A percentile compares a stretch with the other conserved stretches of the same genome.
Conservation (phyloP, 1,140 invertebrate genomes). For the Pseudomyrmex cubaensis region DNA sequence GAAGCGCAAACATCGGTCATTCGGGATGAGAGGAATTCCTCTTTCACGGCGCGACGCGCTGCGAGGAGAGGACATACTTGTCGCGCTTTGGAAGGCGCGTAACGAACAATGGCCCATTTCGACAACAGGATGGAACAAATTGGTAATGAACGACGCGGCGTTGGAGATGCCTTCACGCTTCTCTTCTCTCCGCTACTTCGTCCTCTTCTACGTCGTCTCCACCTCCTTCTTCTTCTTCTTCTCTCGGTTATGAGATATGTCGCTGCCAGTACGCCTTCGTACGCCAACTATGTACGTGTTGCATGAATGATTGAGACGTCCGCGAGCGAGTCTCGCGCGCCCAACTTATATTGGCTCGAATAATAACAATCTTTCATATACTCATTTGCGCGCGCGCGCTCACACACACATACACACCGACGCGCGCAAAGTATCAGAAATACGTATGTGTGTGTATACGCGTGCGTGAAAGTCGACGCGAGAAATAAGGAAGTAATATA, state of each 20-base stretch:
- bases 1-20: constrained; percentile 31
- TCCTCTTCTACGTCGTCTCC: too few relatives aligned
- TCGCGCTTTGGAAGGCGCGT: constrained; percentile 56
- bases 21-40: constrained; percentile 45
- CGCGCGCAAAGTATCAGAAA: constrained; percentile 34
- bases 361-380: constrained; percentile 66
- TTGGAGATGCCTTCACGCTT: constrained; percentile 35
- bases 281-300: constrained; percentile 25
- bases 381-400: constrained; percentile 59
- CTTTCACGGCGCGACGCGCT: constrained; percentile 34
- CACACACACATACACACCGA: background rate
- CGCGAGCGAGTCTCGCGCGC: constrained; percentile 31
- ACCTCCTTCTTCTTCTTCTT: constrained; percentile 49
- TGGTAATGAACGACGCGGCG: constrained; percentile 62
- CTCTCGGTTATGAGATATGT: constrained; percentile 52
- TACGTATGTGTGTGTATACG: constrained; percentile 25
- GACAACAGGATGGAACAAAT: constrained; percentile 71
- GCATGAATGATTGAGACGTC: constrained; percentile 68
- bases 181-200: constrained; percentile 16
- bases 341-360: constrained; percentile 42
- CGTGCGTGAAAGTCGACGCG: constrained; percentile 15
- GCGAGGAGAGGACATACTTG: constrained; percentile 38
- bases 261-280: constrained; percentile 46
- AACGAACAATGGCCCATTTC: constrained; percentile 67
- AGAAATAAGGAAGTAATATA: constrained; percentile 65